Evolutionary conservation across 2,888 invertebrate genomes (phyloP), one percentile per base, ranked within the genome.

Genomic region (Hofmannophila pseudospretella): DNA sequence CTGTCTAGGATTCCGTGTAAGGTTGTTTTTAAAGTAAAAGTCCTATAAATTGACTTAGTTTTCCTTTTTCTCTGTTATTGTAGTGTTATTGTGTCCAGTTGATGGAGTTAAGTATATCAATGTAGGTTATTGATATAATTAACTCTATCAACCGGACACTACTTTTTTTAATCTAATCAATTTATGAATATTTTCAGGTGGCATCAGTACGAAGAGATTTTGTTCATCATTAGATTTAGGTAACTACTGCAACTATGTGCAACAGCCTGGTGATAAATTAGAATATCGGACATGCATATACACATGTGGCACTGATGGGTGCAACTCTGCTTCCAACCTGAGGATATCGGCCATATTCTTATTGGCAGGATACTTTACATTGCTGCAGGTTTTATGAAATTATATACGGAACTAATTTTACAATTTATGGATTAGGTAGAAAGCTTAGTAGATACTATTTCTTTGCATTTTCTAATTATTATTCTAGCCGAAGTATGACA

Each of bases 171-270:
- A n/a, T n/a, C n/a, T n/a, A n/a, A n/a, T n/a, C n/a, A n/a, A n/a
- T n/a, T n/a, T 16, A 16, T 16, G 5, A 16, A 26, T 39, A 39
- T 85, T n/a, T 88, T 41, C 75, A 96, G 96, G 95, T 81, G 95
- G 96, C 12, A 93, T 96, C 45, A 96, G 96, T 30, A 95, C 96
- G 22, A 94, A 94, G 58, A 88, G 97, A 47, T 96, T 91, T 65
- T 97, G 97, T 69, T 96, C 96, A 1, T 92, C 96, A 0, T 80
- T 93, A 57, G 93, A 96, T 72, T 80, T 96, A 60, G 96, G 96
- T 9, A 96, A 95, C 72, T 96, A 95, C 58, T 97, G 97, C 74
- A 93, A 96, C 66, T 96, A 95, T 71, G 95, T 96, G 0, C 84
- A 89, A 44, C 93, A 96, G 50, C 92, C 92, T 4, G 96, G 96